Evolutionary conservation across 2,797 vertebrate species (phyloP).

Genomic region (Ceyx erithaca): DNA sequence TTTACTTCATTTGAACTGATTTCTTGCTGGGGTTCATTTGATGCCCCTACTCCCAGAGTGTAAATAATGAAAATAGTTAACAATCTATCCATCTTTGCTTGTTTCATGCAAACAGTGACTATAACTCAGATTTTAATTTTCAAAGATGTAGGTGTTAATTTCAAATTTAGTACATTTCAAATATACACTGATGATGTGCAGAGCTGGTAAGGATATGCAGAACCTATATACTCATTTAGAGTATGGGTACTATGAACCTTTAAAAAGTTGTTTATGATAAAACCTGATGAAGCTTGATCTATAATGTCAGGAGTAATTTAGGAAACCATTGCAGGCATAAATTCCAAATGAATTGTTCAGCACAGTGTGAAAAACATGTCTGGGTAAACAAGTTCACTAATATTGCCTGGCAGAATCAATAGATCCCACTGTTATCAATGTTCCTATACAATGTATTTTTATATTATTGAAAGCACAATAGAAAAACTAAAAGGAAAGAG

Average conservation of each 20-base stretch:
- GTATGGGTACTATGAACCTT: not conserved
- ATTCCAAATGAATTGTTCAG: not conserved
- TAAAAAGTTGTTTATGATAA: not conserved
- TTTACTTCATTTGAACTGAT: not conserved
- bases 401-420: not conserved
- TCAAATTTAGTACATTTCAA: not conserved
- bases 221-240: not conserved
- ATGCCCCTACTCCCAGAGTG: not conserved
- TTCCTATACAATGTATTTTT: not conserved
- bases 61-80: not conserved
- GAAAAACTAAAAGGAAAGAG: not conserved
- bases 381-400: not conserved
- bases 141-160: not conserved
- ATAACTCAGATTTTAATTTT: not conserved
- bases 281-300: not conserved
- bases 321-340: not conserved
- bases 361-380: not conserved
- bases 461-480: not conserved
- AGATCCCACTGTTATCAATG: not conserved
- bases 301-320: not conserved
- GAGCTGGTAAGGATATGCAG: not conserved
- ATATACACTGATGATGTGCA: not conserved
- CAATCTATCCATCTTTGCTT: not conserved
- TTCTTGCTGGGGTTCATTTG: not conserved
- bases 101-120: not conserved